These are phyloP conservation scores for Arctocebus calabarensis DNA, from an alignment of 2,797 vertebrate species.

Conservation along the genomic window DNA sequence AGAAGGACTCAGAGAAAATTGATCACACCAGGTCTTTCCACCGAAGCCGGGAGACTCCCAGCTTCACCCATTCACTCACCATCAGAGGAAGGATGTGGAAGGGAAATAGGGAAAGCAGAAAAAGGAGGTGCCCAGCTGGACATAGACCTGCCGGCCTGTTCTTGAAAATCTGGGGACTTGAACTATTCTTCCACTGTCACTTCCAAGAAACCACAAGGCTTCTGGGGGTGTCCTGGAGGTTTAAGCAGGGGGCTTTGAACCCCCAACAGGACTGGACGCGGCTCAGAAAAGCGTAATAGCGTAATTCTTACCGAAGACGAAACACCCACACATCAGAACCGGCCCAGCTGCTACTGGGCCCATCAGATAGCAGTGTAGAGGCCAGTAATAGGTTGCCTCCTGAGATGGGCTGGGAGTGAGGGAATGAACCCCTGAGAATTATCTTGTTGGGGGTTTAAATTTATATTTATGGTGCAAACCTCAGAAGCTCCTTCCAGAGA, in stretches of 20 bases:
- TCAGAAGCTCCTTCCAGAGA: neutral
- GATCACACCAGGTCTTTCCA: neutral
- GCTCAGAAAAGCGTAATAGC: neutral
- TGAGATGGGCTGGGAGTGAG: slow-evolving; percentile 4
- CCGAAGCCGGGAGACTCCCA: neutral
- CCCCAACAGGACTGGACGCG: neutral
- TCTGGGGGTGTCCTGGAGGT: neutral
- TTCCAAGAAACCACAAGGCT: neutral
- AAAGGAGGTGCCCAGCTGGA: neutral
- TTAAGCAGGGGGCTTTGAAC: neutral
- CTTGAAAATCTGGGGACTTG: slow-evolving; percentile 5
- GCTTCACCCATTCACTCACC: neutral
- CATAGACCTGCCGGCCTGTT: neutral
- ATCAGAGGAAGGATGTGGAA: neutral
- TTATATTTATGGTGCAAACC: slow-evolving; percentile 26
- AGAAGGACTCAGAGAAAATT: neutral
- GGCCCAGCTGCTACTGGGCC: neutral
- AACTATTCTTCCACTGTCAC: neutral
- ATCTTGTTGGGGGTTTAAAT: neutral
- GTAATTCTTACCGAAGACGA: neutral
- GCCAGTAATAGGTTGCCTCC: neutral
- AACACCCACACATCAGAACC: neutral
- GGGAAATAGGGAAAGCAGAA: neutral
- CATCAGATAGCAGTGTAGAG: neutral
- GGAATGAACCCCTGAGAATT: neutral